Evolutionary conservation across 2,888 invertebrate species (phyloP), one percentile per base, ranked within the genome.

Genomic region (Stenodera caucasica): DNA sequence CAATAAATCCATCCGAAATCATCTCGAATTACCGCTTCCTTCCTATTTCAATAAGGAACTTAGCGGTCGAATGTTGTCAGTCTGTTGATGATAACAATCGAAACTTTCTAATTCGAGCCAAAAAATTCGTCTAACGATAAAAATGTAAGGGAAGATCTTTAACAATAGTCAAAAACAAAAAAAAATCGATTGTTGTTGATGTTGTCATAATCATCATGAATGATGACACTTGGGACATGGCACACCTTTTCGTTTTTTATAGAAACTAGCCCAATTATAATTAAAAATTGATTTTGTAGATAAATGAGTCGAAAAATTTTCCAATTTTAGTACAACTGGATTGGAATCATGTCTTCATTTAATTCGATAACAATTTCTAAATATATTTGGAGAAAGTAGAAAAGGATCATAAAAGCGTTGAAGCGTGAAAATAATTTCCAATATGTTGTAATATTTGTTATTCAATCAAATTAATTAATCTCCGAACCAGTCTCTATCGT

Each of bases 141-240:
- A n/a, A n/a, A n/a, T n/a, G n/a, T n/a, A n/a, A n/a, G n/a, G n/a
- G n/a, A n/a, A n/a, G n/a, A n/a, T n/a, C n/a, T n/a, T n/a, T n/a
- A n/a, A n/a, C n/a, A n/a, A n/a, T n/a, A n/a, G n/a, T n/a, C n/a
- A n/a, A n/a, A n/a, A n/a, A n/a, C n/a, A n/a, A n/a, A n/a, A n/a
- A n/a, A n/a, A n/a, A n/a, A n/a, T n/a, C n/a, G n/a, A n/a, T 71
- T 68, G 64, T 70, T 70, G 70, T 69, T 60, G 64, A 67, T 68
- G 71, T 70, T 68, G 65, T 67, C 49, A 57, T 58, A 59, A 55
- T 61, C 64, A 64, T 70, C 70, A 70, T 71, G 70, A 72, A 65
- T 75, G 75, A 77, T 76, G 77, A 75, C 76, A 75, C 75, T 66
- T 68, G 73, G 71, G 73, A 73, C 67, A 55, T 57, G 67, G 69